phyloP scores from a whole-genome alignment of 2,888 invertebrate genomes.

The Bruchidius siliquastri region DNA sequence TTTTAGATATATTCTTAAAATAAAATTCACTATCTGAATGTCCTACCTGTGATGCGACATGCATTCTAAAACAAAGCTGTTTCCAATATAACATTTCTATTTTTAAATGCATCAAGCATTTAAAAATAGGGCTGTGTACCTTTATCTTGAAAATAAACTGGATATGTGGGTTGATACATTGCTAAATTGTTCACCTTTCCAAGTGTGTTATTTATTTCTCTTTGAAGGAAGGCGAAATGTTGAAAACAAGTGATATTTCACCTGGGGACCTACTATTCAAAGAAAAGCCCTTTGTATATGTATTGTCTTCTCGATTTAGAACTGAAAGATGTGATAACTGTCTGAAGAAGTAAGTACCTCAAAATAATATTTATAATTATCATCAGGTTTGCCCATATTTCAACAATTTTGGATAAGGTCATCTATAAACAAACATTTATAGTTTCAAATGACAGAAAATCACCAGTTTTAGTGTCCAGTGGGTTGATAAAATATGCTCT shows the following conservation, averaged over 20 bases:
- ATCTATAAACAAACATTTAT: too few species aligned
- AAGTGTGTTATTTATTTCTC: neutral
- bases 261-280: slow-evolving; percentile 64
- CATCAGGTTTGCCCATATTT: too few species aligned
- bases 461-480: too few species aligned
- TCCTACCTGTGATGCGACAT: too few species aligned
- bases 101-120: neutral
- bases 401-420: too few species aligned
- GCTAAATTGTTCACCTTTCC: slow-evolving; percentile 9
- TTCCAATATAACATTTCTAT: neutral
- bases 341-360: slow-evolving; percentile 57
- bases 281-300: slow-evolving; percentile 72
- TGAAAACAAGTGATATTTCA: slow-evolving; percentile 52
- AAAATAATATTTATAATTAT: neutral
- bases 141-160: neutral
- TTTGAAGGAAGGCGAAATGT: neutral
- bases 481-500: too few species aligned
- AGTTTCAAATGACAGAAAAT: too few species aligned
- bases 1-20: too few species aligned
- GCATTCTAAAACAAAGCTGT: neutral
- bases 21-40: too few species aligned
- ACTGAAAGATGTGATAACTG: slow-evolving; percentile 73
- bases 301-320: slow-evolving; percentile 65
- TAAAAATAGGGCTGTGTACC: neutral
- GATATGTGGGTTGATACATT: slow-evolving; percentile 1